These are phyloP conservation scores for Falco cherrug DNA, from an alignment of 2,797 vertebrate genomes.

Conservation along the genomic window DNA sequence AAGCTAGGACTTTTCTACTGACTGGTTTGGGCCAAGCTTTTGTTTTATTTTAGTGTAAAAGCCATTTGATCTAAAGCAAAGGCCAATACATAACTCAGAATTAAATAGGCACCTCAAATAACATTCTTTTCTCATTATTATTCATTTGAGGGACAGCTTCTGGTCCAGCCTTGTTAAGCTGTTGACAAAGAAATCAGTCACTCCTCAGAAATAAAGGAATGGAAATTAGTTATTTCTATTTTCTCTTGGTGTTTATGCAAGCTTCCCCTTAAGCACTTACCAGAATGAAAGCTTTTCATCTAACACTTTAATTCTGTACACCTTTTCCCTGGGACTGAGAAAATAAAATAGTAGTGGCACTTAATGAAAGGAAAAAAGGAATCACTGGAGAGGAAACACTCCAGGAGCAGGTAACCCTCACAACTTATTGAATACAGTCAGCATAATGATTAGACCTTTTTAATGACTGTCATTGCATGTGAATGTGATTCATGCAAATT, in stretches of 20 bases:
- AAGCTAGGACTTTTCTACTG: neutral
- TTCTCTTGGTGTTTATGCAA: slow-evolving; percentile 25
- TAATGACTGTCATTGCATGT: neutral
- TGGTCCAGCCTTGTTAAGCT: slow-evolving; percentile 9
- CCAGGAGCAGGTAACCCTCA: slow-evolving; percentile 11
- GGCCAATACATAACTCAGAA: neutral
- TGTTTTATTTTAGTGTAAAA: neutral
- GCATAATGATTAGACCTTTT: neutral
- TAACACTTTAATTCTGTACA: slow-evolving; percentile 34
- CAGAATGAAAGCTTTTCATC: slow-evolving; percentile 53
- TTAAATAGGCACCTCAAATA: neutral
- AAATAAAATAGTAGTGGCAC: slow-evolving; percentile 51
- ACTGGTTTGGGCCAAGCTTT: neutral
- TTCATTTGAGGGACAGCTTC: slow-evolving; percentile 22
- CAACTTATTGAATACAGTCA: neutral
- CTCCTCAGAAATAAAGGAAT: slow-evolving; percentile 41
- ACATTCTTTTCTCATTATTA: slow-evolving; percentile 26
- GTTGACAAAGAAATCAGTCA: slow-evolving; percentile 56
- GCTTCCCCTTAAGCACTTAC: slow-evolving; percentile 33
- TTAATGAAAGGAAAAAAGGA: slow-evolving; percentile 27
- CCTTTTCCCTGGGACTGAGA: slow-evolving; percentile 22
- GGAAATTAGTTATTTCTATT: slow-evolving; percentile 57
- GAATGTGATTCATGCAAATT: neutral
- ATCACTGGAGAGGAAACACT: slow-evolving; percentile 35
- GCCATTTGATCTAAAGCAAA: neutral